These are phyloP conservation scores for Lordiphosa collinella DNA, from an alignment of 1,140 invertebrate genomes.

Conservation along the genomic window DNA sequence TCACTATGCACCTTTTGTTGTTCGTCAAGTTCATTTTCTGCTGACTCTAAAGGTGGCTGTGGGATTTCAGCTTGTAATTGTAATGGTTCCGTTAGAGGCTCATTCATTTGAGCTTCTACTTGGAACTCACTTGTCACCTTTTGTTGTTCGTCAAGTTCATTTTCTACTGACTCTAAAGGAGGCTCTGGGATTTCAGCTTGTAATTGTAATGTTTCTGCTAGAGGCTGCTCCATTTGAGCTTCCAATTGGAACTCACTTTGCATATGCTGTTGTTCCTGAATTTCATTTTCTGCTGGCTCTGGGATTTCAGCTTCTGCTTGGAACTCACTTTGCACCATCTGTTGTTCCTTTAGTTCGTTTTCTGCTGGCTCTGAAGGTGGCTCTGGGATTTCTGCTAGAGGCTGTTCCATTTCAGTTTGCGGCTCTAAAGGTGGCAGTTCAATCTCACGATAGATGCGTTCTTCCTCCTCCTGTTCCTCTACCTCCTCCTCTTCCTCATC, in stretches of 20 bases:
- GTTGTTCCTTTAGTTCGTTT: too few species aligned
- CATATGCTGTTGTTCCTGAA: too few species aligned
- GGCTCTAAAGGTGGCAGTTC: slow-evolving; percentile 45
- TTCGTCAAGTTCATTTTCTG: neutral
- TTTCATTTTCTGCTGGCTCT: neutral
- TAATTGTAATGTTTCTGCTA: too few species aligned
- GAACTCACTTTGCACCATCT: too few species aligned
- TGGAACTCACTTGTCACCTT: too few species aligned
- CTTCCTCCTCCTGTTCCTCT: slow-evolving; percentile 40
- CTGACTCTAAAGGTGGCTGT: neutral
- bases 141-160: too few species aligned
- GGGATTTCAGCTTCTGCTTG: too few species aligned
- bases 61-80: too few species aligned
- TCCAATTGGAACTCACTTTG: too few species aligned
- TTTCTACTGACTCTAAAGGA: neutral
- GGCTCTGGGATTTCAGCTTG: too few species aligned
- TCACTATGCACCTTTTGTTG: too few species aligned
- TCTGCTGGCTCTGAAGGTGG: neutral
- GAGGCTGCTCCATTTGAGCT: neutral
- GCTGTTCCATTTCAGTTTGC: neutral
- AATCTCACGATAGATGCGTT: slow-evolving; percentile 64
- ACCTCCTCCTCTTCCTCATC: slow-evolving; percentile 60
- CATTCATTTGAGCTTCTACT: neutral
- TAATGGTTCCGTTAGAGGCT: too few species aligned
- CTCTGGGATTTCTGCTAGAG: neutral